Conservation (phyloP, 2,888 invertebrate genomes). For the Scaeva pyrastri region DNA sequence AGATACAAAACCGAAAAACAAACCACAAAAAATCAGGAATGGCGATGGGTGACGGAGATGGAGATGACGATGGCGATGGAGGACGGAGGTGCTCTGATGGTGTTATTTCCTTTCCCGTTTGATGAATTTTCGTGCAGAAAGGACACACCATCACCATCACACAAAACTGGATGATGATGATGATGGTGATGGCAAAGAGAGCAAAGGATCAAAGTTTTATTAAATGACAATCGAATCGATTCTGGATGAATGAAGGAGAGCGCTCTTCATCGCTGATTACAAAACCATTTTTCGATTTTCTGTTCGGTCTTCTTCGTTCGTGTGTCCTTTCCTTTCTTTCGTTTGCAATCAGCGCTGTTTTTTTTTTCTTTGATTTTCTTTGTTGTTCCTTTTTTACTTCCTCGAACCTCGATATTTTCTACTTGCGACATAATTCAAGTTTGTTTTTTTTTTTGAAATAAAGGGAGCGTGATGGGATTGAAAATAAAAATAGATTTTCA, state of each 20-base stretch:
- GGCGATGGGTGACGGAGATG: background rate
- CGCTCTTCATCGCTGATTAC: conserved; percentile 66
- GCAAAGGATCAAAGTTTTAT: conserved; percentile 59
- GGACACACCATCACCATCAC: no score
- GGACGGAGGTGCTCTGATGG: no score
- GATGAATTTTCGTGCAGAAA: conserved; percentile 57
- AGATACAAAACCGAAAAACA: conserved; percentile 11
- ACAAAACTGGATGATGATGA: conserved; percentile 2
- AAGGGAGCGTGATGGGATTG: background rate
- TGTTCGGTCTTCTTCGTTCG: conserved; percentile 45
- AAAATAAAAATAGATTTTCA: background rate
- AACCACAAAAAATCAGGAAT: no score
- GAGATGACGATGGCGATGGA: background rate
- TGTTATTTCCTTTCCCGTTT: conserved; percentile 27
- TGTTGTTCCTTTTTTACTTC: background rate
- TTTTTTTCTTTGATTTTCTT: conserved; percentile 8
- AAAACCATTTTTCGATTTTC: conserved; percentile 65
- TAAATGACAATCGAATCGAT: conserved; percentile 66
- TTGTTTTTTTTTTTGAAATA: background rate
- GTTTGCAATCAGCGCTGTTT: conserved; percentile 4
- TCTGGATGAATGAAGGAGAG: conserved; percentile 53
- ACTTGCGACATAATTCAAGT: background rate
- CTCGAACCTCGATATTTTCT: background rate
- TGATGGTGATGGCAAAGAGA: conserved; percentile 15
- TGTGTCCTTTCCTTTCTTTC: conserved; percentile 33